Conservation (phyloP, 2,888 invertebrate species). For the Rapana venosa region DNA sequence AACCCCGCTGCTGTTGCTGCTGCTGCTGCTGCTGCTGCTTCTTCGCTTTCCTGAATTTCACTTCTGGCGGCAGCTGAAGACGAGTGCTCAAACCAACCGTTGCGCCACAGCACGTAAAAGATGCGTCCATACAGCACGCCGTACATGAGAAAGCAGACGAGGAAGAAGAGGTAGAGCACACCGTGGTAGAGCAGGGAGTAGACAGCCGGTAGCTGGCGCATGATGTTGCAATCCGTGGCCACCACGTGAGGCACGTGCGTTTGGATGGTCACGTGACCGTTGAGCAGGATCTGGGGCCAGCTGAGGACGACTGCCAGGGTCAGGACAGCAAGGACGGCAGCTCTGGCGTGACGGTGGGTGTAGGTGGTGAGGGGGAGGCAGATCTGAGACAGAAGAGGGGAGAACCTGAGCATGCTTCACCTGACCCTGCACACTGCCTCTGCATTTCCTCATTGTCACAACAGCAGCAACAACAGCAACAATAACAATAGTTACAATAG, state of each 20-base stretch:
- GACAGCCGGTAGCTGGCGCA: not conserved
- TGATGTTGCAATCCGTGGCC: slow-evolving; percentile 39
- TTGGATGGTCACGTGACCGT: slow-evolving; percentile 35
- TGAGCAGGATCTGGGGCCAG: slow-evolving; percentile 39
- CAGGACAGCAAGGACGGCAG: not conserved
- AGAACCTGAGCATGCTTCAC: not conserved
- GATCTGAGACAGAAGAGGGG: not conserved
- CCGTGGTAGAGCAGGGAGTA: slow-evolving; percentile 38
- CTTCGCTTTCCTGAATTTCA: not conserved
- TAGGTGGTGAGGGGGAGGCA: slow-evolving; percentile 28
- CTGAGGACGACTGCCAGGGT: not conserved
- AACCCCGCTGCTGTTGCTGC: not conserved
- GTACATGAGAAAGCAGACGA: slow-evolving; percentile 29
- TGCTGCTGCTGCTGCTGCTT: not conserved
- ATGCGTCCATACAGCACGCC: slow-evolving; percentile 36
- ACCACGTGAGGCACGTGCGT: slow-evolving; percentile 35
- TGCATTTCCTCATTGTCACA: too few species aligned
- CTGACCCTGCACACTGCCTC: too few species aligned
- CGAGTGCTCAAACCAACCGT: slow-evolving; percentile 26
- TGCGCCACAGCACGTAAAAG: slow-evolving; percentile 39
- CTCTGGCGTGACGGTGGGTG: slow-evolving; percentile 14
- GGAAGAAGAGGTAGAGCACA: slow-evolving; percentile 16
- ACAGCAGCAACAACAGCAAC: too few species aligned
- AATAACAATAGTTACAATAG: too few species aligned
- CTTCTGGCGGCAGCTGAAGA: not conserved